phyloP scores from a whole-genome alignment of 2,113 vertebrate genomes.

The Sminthopsis crassicaudata region DNA sequence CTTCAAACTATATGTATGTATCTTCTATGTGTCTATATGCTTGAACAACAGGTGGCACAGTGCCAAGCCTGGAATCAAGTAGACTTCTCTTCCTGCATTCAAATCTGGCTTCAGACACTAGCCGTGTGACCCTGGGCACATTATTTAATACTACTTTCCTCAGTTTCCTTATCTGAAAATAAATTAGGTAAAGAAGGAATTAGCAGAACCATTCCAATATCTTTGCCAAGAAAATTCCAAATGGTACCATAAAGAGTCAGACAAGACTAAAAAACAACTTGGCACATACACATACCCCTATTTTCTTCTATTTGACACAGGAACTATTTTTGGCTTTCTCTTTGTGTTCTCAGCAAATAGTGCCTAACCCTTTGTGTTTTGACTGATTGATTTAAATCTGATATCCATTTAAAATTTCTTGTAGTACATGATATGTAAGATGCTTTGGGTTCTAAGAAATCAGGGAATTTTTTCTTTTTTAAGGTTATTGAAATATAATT shows the following conservation, averaged over 20 bases:
- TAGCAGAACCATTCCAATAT: too few relatives aligned
- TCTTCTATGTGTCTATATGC: accelerated
- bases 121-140: neutral
- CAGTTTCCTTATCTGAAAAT: too few relatives aligned
- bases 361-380: too few relatives aligned
- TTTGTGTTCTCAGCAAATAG: too few relatives aligned
- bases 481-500: neutral
- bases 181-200: too few relatives aligned
- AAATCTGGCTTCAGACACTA: neutral
- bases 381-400: too few relatives aligned
- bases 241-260: neutral
- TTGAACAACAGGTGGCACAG: neutral
- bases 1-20: neutral
- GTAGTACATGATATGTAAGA: too few relatives aligned
- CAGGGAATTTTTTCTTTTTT: neutral
- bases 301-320: too few relatives aligned
- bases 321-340: too few relatives aligned
- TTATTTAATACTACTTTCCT: neutral
- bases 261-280: neutral
- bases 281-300: neutral
- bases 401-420: too few relatives aligned
- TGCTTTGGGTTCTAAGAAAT: neutral
- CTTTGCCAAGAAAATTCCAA: too few relatives aligned
- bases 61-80: neutral
- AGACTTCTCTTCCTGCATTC: neutral